Evolutionary conservation across 2,888 invertebrate species (phyloP), one percentile per base, ranked within the genome.

Genomic region (Drosophila colorata): DNA sequence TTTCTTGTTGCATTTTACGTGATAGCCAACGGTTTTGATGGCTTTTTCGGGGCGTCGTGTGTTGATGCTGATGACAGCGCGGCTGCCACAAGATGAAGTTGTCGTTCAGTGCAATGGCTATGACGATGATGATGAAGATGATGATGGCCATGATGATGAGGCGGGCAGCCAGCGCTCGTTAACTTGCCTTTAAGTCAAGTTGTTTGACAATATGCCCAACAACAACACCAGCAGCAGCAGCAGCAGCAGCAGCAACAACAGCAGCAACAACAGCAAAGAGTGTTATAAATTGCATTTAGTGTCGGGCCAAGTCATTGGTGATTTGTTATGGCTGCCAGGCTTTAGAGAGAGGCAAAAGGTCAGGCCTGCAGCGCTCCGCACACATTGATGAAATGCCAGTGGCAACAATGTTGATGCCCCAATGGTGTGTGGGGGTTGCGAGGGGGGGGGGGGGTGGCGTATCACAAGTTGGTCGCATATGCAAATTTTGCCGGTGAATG

Each of bases 251-350:
- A 47, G 13, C 46, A 18, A 8, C 46, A 46, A 5, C 41, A 41
- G 9, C 37, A 51, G 25, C 38, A 23, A 43, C 25, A 7, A 37
- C 20, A n/a, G 37, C 60, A 67, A 73, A 86, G 80, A 74, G 83
- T 84, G 83, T 84, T 84, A 87, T 84, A 84, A 84, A 84, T 87
- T 84, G 83, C 83, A 87, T 87, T 87, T 87, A 87, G 83, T 84
- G 85, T 84, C 80, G 82, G 68, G 68, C 64, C 58, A 79, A 84
- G 83, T 81, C 83, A 81, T 84, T 79, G 83, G 87, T 84, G 83
- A 84, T 84, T 84, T 84, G 83, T 87, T 87, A 86, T 78, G 59
- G 81, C 82, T 74, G 84, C 74, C 79, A 59, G 75, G 49, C 67
- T 28, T 16, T 28, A 23, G 20, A 18, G 13, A 16, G 28, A 20